Percentiles rank a stretch among this genome's conserved stretches.
Conservation (phyloP, 2,888 invertebrate species). For the Syritta pipiens region DNA sequence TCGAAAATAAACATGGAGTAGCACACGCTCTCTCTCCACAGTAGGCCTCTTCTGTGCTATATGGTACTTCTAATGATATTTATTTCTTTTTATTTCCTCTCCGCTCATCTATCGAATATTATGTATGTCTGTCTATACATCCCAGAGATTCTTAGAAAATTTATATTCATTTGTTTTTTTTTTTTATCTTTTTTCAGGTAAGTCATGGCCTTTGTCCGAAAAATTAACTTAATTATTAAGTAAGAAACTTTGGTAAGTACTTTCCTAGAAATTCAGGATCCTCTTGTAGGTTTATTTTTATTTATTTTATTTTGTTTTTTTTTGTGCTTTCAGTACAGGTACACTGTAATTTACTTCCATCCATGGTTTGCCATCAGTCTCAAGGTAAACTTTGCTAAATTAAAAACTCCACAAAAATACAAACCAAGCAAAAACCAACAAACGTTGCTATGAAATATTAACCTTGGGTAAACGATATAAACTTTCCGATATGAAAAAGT, state of each 20-base stretch:
- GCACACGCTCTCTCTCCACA: no score
- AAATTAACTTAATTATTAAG: constrained; percentile 50
- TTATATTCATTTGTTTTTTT: background rate
- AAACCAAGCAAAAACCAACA: constrained; percentile 14
- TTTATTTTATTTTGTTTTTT: no score
- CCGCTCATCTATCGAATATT: no score
- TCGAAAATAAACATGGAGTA: no score
- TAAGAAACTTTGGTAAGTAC: constrained; percentile 44
- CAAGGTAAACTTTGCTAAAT: constrained; percentile 42
- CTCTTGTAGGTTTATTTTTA: background rate
- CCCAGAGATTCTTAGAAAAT: no score
- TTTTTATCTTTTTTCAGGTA: constrained; percentile 42
- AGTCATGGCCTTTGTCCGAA: constrained; percentile 26
- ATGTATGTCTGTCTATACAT: no score
- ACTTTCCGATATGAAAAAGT: constrained; percentile 33
- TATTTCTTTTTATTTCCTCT: no score
- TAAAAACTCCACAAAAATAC: constrained; percentile 39
- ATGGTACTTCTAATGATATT: no score
- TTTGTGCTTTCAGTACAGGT: no score
- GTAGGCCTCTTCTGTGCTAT: no score
- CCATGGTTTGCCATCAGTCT: constrained; percentile 21
- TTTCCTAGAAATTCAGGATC: background rate
- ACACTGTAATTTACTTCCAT: constrained; percentile 38
- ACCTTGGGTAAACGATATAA: constrained; percentile 35
- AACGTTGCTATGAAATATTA: constrained; percentile 17